A percentile compares a stretch with the other conserved stretches of the same genome.
Evolutionary conservation across 2,888 invertebrate genomes (phyloP).

Genomic region (Chalcosyrphus nemorum): DNA sequence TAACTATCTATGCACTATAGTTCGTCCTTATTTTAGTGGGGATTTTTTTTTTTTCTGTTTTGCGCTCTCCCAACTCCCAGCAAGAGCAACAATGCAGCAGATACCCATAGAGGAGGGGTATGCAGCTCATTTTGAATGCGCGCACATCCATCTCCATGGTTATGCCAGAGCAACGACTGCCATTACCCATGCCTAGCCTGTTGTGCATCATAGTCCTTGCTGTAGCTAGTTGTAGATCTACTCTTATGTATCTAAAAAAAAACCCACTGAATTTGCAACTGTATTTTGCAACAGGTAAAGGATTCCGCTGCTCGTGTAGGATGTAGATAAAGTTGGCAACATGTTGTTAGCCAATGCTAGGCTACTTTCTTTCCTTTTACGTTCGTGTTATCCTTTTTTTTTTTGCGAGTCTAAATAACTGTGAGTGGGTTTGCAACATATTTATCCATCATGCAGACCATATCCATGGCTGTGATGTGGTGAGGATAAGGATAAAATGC

Average conservation of each 20-base stretch:
- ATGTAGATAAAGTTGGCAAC: constrained; percentile 71
- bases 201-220: constrained; percentile 23
- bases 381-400: constrained; percentile 27
- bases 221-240: constrained; percentile 64
- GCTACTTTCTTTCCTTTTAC: constrained; percentile 18
- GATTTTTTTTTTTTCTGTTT: constrained; percentile 8
- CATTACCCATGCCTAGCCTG: constrained; percentile 32
- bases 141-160: constrained; percentile 69
- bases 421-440: constrained; percentile 42
- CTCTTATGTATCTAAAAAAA: constrained; percentile 20
- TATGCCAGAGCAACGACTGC: constrained; percentile 62
- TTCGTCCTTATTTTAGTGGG: constrained; percentile 45
- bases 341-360: constrained; percentile 70
- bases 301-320: constrained; percentile 44
- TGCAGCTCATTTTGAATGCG: constrained; percentile 70
- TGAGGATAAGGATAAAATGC: constrained; percentile 16
- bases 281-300: constrained; percentile 71
- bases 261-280: constrained; percentile 60
- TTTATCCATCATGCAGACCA: constrained; percentile 31
- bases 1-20: constrained; percentile 68
- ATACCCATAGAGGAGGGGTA: constrained; percentile 9
- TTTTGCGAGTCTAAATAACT: constrained; percentile 37
- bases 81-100: constrained; percentile 64
- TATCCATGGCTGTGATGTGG: not conserved
- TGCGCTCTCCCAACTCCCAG: constrained; percentile 46